Conservation (phyloP, 1,140 invertebrate species). For the Tenebrio molitor region DNA sequence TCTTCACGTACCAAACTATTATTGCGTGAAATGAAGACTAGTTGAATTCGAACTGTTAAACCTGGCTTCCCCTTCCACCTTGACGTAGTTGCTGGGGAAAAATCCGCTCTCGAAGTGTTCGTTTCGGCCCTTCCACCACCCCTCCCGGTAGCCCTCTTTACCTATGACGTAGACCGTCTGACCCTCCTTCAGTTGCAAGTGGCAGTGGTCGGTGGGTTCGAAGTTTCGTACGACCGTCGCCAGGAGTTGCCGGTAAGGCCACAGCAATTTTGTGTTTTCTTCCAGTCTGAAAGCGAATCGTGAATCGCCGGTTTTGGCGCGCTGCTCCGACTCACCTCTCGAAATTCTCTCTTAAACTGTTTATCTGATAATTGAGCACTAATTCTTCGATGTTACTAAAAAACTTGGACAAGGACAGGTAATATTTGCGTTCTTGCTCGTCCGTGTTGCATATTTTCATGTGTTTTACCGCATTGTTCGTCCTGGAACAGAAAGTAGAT, state of each 20-base stretch:
- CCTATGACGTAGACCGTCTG: conserved; percentile 73
- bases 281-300: conserved; percentile 58
- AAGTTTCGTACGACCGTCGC: conserved; percentile 84
- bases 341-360: conserved; percentile 92
- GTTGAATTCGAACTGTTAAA: conserved; percentile 8
- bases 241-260: conserved; percentile 81
- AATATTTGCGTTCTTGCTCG: conserved; percentile 77
- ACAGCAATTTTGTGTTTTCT: conserved; percentile 78
- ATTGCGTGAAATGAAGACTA: conserved; percentile 22
- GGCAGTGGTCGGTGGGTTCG: conserved; percentile 79
- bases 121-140: conserved; percentile 61
- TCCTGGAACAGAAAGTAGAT: conserved; percentile 74
- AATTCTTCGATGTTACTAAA: conserved; percentile 92
- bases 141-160: conserved; percentile 62
- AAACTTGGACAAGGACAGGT: conserved; percentile 89
- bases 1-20: background rate
- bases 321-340: conserved; percentile 72
- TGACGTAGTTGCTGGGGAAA: background rate
- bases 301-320: background rate
- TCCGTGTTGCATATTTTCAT: conserved; percentile 86
- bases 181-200: conserved; percentile 82
- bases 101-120: conserved; percentile 47
- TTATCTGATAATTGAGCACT: conserved; percentile 90
- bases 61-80: background rate
- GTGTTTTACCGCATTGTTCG: conserved; percentile 88